Conservation (phyloP, 2,888 invertebrate species). For the Dryobotodes eremita region DNA sequence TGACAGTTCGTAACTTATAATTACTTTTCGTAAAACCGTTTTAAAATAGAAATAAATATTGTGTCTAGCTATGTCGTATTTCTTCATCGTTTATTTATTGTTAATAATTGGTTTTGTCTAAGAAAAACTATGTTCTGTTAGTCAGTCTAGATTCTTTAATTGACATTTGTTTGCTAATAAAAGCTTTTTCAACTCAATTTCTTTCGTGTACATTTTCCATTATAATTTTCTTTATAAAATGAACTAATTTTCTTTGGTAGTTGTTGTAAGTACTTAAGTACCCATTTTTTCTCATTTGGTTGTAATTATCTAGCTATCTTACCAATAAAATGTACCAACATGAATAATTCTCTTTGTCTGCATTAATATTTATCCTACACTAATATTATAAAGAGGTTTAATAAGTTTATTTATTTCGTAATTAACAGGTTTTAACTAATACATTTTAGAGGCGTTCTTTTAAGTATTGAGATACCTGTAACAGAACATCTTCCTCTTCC, state of each 20-base stretch:
- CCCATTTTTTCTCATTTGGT: not conserved
- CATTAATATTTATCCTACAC: not conserved
- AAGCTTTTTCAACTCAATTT: not conserved
- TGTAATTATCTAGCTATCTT: not conserved
- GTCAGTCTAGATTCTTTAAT: not conserved
- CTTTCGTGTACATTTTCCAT: not conserved
- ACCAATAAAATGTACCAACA: not conserved
- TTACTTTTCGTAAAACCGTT: conserved; percentile 24
- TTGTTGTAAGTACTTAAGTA: not conserved
- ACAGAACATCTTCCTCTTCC: no score
- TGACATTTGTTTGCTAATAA: not conserved
- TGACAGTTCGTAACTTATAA: conserved; percentile 28
- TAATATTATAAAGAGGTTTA: not conserved
- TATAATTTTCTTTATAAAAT: not conserved
- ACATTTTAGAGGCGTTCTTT: no score
- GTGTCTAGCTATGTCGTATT: not conserved
- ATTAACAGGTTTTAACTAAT: no score
- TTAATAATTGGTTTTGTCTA: not conserved
- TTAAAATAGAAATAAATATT: conserved; percentile 7
- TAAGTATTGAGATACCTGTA: no score
- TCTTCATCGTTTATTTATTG: not conserved
- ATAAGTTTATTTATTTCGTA: no score
- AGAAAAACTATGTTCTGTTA: not conserved
- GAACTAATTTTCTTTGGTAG: not conserved
- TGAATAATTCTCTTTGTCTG: not conserved